These are phyloP conservation scores for Melitaea cinxia DNA, from an alignment of 1,140 invertebrate genomes.

Conservation along the genomic window DNA sequence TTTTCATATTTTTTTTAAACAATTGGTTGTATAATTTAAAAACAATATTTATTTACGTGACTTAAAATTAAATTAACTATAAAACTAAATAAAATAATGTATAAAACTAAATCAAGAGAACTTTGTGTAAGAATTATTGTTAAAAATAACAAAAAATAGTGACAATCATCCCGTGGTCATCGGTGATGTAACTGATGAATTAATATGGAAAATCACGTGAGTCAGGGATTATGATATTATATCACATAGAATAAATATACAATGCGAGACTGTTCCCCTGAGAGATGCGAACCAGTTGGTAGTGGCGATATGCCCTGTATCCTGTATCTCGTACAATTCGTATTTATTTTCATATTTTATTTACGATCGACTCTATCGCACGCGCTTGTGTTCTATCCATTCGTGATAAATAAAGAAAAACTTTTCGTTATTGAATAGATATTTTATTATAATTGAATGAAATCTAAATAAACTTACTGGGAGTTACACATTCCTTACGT, in stretches of 20 bases:
- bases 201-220: constrained; percentile 15
- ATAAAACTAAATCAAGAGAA: no score
- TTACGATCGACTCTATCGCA: constrained; percentile 26
- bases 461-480: no score
- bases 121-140: no score
- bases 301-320: constrained; percentile 25
- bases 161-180: no score
- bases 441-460: background rate
- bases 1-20: no score
- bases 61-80: no score
- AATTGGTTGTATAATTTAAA: no score
- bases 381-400: constrained; percentile 12
- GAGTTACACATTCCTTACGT: no score
- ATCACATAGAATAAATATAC: constrained; percentile 35
- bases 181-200: background rate
- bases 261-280: constrained; percentile 22
- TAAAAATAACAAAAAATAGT: no score
- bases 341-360: constrained; percentile 43
- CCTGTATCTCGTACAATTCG: constrained; percentile 26
- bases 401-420: constrained; percentile 22
- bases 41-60: no score
- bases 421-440: constrained; percentile 1
- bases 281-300: constrained; percentile 36
- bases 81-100: no score
- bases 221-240: constrained; percentile 24